A percentile compares a stretch with the other conserved stretches of the same genome.
phyloP scores from a whole-genome alignment of 30 jellyfish, hydroid and myxozoan species.

The Clytia hemisphaerica region DNA sequence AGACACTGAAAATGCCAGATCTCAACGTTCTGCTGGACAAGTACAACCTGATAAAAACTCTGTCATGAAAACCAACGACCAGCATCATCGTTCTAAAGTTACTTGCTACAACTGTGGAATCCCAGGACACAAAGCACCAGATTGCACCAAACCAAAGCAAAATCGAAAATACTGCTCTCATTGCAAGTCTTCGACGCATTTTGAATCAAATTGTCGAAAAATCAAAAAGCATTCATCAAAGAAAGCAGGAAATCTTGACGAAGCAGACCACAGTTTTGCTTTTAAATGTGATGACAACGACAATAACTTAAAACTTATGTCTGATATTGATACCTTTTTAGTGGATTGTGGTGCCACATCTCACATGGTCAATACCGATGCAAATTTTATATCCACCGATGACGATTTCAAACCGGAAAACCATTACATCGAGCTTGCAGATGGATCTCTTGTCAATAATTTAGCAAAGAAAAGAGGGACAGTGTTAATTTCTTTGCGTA shows the following conservation, averaged over 20 bases:
- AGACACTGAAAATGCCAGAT: slow-evolving; percentile 20
- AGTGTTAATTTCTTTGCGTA: slow-evolving; percentile 14
- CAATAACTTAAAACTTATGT: no score
- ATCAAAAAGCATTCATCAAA: slow-evolving; percentile 6
- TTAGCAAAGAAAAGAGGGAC: slow-evolving; percentile 32
- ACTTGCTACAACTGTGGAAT: slow-evolving; percentile 11
- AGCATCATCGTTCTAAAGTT: no score
- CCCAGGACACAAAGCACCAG: background rate
- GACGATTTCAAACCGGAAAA: slow-evolving; percentile 24
- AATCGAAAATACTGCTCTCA: slow-evolving; percentile 30
- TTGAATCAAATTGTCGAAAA: slow-evolving; percentile 21
- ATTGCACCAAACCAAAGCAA: background rate
- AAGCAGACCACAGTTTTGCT: background rate
- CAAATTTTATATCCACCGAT: slow-evolving; percentile 22
- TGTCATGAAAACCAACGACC: no score
- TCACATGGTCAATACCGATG: background rate
- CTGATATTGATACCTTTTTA: slow-evolving; percentile 4
- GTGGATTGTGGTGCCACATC: slow-evolving; percentile 47
- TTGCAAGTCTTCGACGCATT: slow-evolving; percentile 23
- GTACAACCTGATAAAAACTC: no score
- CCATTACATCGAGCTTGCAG: slow-evolving; percentile 48
- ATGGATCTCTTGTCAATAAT: slow-evolving; percentile 41
- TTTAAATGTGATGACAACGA: slow-evolving; percentile 2
- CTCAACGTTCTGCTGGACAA: no score
- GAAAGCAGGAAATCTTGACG: background rate